phyloP scores from a whole-genome alignment of 1,140 invertebrate species.

The Caerostris extrusa region DNA sequence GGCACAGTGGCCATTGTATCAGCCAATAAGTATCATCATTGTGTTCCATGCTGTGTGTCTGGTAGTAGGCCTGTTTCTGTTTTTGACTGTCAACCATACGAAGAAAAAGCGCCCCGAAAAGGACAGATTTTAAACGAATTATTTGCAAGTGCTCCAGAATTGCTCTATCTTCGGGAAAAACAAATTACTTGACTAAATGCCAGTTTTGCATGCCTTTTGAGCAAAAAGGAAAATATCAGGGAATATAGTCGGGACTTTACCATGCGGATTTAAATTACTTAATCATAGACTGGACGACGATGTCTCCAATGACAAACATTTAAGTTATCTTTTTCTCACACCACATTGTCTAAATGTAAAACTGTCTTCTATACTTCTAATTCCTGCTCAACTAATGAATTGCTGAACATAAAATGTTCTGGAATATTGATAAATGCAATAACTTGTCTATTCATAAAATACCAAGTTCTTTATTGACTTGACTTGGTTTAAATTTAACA shows the following conservation, averaged over 20 bases:
- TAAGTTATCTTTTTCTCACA: no score
- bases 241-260: neutral
- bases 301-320: neutral
- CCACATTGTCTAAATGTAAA: no score
- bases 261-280: neutral
- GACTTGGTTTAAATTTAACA: neutral
- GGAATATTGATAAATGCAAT: neutral
- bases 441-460: neutral
- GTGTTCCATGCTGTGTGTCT: conserved; percentile 75
- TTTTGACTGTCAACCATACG: conserved; percentile 31
- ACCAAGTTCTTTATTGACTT: neutral
- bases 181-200: neutral
- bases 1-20: conserved; percentile 60
- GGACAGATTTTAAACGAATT: neutral
- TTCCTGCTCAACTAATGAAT: no score
- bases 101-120: conserved; percentile 48
- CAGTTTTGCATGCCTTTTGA: neutral
- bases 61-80: conserved; percentile 57
- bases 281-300: neutral
- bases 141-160: neutral
- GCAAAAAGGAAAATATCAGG: neutral
- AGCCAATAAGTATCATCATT: conserved; percentile 77
- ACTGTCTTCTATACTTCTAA: no score
- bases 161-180: neutral
- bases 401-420: neutral